Base-by-base conservation (phyloP, 2,888 invertebrate genomes). In the Tipula vernalis region DNA sequence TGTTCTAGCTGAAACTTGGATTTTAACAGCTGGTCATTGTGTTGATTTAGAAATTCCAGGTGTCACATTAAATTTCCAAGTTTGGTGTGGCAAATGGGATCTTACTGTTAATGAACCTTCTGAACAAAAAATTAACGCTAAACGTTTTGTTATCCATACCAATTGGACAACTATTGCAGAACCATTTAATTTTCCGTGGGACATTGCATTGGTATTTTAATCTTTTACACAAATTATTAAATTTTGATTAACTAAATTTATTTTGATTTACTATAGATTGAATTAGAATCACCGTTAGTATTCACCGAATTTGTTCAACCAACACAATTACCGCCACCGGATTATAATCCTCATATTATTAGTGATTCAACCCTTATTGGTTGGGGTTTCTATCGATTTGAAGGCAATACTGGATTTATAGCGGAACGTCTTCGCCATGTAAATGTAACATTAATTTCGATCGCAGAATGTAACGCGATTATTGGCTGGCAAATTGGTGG, bases 41-140 rank as follows among this genome's bases (percentile, higher is more conserved):
- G 84, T 84, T 44, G 44, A 44, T 44, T 44, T 44, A 44, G 44
- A 44, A 44, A 1, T 44, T 44, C 44, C 44, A 0, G 44, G 44
- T 10, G 4, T 44, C 44, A 12, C 10, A 44, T 36, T 36, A 36
- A 39, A 5, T 8, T 39, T 39, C 39, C n/a, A 36, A 41, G 84
- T 84, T 39, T 84, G 84, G 36, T 84, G 84, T 13, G 84, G 84
- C 15, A 84, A 84, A 84, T 84, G 84, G 84, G 84, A 84, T 84
- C n/a, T 84, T 13, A 84, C 84, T 3, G 41, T 5, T n/a, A 44
- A 44, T 44, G 44, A 44, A 44, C 44, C 44, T 3, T 6, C 10
- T 44, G 44, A 44, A 44, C 44, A 84, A 41, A 83, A 36, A 83
- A 13, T 83, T 12, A 36, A 83, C 1, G 41, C 15, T 39, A 84